Base-by-base conservation (phyloP, 53 echinoderm and acorn worm genomes). In the Henricia sp. region DNA sequence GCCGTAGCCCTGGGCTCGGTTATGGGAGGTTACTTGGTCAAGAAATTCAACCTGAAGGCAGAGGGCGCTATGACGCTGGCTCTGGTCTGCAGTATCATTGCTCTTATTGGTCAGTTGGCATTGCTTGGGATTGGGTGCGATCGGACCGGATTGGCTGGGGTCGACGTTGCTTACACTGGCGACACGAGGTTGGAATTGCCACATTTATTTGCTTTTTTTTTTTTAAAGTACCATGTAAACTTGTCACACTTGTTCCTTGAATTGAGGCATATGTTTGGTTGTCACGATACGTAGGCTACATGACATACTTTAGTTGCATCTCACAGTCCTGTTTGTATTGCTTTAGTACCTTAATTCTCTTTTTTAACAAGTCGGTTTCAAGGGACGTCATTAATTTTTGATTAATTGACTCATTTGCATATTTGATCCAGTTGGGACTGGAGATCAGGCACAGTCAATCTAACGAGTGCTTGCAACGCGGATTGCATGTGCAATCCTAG, bases 51-150 rank as follows among this genome's bases (percentile, higher is more conserved):
- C 17, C 70, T 85, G 33, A 60, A 62, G 63, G 74, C 85, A 43
- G 62, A 68, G 35, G 85, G 85, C 64, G 73, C 85, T 26, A 70
- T 50, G 6, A 85, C 32, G 62, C 50, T 85, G 30, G 71, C 85
- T 41, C 59, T 85, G n/a, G 32, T 34, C 6, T 85, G 64, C 21
- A 85, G 85, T 50, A 32, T 77, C 59, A 59, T 77, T n/a, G 25
- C 77, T 2, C 57, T 77, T 41, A 32, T 77, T 16, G 77, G 77
- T 20, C 77, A 82, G 26, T 12, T 83, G 14, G 51, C 82, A 11
- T 37, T 88, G 34, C 16, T 88, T 6, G 70, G 82, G 33, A 53
- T 88, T 10, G 88, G 88, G 44, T 88, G 88, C 37, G 57, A 58
- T 60, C 56, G 60, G 35, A 39, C 62, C 11, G 60, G 71, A 0